Evolutionary conservation across 2,113 vertebrate genomes (phyloP).

Genomic region (Rhadina sibilatrix): DNA sequence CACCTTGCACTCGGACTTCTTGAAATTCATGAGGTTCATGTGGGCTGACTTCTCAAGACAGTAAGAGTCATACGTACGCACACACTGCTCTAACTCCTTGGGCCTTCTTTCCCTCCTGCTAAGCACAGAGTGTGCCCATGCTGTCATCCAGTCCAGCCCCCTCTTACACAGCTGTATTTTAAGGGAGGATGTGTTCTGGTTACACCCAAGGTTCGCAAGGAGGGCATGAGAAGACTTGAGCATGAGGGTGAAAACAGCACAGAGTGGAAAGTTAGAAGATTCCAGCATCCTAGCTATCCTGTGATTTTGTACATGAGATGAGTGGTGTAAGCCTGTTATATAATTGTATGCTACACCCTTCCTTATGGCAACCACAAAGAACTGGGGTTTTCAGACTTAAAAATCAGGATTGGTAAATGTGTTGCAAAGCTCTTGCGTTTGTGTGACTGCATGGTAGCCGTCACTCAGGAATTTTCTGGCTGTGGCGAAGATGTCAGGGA

Average conservation of each 20-base stretch:
- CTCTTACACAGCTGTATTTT: neutral
- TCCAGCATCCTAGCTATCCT: neutral
- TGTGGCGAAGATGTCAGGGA: neutral
- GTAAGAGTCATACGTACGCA: no score
- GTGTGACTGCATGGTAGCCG: neutral
- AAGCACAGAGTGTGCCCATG: neutral
- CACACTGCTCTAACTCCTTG: neutral
- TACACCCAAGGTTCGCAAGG: neutral
- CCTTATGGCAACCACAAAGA: fast-evolving
- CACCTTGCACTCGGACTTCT: neutral
- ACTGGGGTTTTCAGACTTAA: neutral
- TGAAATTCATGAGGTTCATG: fast-evolving
- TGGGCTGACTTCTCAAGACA: neutral
- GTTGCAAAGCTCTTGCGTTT: neutral
- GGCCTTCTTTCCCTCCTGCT: neutral
- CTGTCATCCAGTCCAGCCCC: neutral
- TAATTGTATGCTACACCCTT: neutral
- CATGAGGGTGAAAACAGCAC: neutral
- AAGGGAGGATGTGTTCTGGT: fast-evolving
- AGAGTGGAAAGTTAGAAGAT: neutral
- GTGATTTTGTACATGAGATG: neutral
- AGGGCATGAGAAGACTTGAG: fast-evolving
- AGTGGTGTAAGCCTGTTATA: neutral
- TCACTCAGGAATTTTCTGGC: neutral
- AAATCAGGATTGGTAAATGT: neutral